Percentiles rank a stretch among this genome's conserved stretches.
Conservation (phyloP, 2,888 invertebrate species). For the Stenichneumon culpator region DNA sequence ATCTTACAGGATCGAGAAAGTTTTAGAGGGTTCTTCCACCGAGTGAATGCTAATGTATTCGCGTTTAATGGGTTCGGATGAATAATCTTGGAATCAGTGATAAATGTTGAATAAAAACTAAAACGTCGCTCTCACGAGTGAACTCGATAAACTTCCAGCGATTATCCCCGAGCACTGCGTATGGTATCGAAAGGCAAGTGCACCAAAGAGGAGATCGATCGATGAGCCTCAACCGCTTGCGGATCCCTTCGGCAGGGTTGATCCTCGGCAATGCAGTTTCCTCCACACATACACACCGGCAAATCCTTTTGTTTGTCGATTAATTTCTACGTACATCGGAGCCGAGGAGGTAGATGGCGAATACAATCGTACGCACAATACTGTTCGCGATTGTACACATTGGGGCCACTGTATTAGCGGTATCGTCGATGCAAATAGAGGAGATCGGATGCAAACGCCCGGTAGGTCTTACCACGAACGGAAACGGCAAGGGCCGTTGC, state of each 20-base stretch:
- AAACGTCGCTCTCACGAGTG: background rate
- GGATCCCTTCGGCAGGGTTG: background rate
- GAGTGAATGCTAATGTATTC: slow-evolving; percentile 54
- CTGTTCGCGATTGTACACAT: slow-evolving; percentile 10
- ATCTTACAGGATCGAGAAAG: slow-evolving; percentile 54
- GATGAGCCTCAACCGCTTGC: slow-evolving; percentile 16
- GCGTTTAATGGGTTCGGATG: slow-evolving; percentile 49
- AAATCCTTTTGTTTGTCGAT: slow-evolving; percentile 51
- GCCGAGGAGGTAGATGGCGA: slow-evolving; percentile 31
- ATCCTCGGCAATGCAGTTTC: slow-evolving; percentile 6
- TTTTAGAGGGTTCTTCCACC: slow-evolving; percentile 52
- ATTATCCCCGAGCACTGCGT: background rate
- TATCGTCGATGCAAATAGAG: slow-evolving; percentile 65
- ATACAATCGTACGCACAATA: slow-evolving; percentile 32
- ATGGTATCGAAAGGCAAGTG: slow-evolving; percentile 22
- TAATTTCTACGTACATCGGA: slow-evolving; percentile 52
- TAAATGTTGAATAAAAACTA: slow-evolving; percentile 23
- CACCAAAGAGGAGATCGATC: slow-evolving; percentile 31
- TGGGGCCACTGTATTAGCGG: slow-evolving; percentile 55
- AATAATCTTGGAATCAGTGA: slow-evolving; percentile 40
- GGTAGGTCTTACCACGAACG: slow-evolving; percentile 62
- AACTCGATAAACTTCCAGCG: background rate
- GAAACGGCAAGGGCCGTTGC: slow-evolving; percentile 43
- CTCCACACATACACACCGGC: slow-evolving; percentile 2
- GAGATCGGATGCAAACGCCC: slow-evolving; percentile 66